Conservation (phyloP, 2,113 vertebrate species). For the Potamarius usumacintae region DNA sequence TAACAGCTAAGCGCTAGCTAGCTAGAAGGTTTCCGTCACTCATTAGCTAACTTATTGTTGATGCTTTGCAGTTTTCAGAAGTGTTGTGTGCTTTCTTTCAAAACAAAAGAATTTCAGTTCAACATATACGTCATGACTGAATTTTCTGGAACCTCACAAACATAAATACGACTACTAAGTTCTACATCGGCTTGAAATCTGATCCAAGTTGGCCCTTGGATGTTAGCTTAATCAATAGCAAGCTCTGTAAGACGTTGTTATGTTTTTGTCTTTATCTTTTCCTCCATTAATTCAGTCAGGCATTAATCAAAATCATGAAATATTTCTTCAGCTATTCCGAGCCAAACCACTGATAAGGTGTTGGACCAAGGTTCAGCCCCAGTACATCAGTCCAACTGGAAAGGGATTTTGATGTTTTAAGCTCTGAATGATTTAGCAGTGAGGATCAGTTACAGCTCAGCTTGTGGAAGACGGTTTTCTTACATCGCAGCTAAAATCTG, state of each 20-base stretch:
- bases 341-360: slow-evolving; percentile 8
- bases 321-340: background rate
- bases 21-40: background rate
- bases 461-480: background rate
- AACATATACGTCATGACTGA: background rate
- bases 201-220: background rate
- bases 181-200: background rate
- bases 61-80: background rate
- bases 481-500: background rate
- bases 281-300: background rate
- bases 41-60: background rate
- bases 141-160: background rate
- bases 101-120: background rate
- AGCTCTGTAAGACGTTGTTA: background rate
- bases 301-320: background rate
- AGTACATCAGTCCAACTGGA: background rate
- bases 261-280: background rate
- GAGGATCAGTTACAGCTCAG: background rate
- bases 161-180: background rate
- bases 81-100: background rate
- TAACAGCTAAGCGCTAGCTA: background rate
- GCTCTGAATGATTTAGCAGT: background rate
- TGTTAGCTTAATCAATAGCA: background rate
- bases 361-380: background rate
- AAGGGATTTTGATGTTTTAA: background rate